phyloP scores from a whole-genome alignment of 2,797 vertebrate species.

The Lepidocolaptes lacrymiger region DNA sequence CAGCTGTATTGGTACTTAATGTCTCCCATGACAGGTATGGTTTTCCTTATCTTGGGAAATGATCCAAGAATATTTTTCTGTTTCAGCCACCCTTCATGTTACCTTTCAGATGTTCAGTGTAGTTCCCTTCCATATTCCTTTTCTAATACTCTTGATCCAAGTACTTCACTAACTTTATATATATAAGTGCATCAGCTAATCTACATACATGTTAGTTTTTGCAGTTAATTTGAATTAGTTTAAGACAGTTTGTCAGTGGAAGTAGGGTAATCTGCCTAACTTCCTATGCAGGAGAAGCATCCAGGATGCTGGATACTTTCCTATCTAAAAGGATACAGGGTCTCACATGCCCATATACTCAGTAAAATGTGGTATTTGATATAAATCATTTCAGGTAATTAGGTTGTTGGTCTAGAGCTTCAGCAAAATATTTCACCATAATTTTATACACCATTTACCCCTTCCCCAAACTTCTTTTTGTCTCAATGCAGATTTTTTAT shows the following conservation, averaged over 20 bases:
- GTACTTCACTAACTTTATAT: neutral
- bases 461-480: neutral
- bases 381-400: neutral
- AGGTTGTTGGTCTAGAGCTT: neutral
- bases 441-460: neutral
- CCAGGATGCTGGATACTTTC: neutral
- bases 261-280: neutral
- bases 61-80: neutral
- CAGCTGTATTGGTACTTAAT: neutral
- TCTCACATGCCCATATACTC: neutral
- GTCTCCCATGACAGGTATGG: neutral
- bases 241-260: neutral
- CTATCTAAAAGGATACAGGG: neutral
- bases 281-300: neutral
- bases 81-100: neutral
- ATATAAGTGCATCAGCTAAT: neutral
- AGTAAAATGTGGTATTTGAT: neutral
- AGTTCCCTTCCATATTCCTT: neutral
- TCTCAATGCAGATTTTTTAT: neutral
- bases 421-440: neutral
- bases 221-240: neutral
- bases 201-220: neutral
- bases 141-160: neutral
- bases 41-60: neutral
- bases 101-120: neutral